These are phyloP conservation scores for Bufo gargarizans DNA, from an alignment of 2,113 vertebrate species.

Conservation along the genomic window DNA sequence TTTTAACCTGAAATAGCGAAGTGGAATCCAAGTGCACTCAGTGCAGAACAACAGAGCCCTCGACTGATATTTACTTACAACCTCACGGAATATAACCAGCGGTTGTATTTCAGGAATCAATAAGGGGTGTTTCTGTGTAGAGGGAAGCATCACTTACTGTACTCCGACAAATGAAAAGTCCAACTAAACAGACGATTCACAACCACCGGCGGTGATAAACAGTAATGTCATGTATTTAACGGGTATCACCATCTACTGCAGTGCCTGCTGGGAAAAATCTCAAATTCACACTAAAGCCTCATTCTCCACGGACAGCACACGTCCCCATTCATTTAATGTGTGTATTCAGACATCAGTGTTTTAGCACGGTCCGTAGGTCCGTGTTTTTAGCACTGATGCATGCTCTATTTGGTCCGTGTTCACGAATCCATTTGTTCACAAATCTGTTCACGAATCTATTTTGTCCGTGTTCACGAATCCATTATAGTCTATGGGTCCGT, in stretches of 20 bases:
- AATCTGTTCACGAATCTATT: too few relatives aligned
- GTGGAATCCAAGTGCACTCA: background rate
- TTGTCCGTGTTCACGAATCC: too few relatives aligned
- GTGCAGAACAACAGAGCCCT: background rate
- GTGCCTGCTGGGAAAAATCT: background rate
- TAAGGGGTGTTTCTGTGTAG: conserved; percentile 2
- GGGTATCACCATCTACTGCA: background rate
- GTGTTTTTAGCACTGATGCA: too few relatives aligned
- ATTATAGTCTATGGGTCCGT: too few relatives aligned
- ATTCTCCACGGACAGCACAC: too few relatives aligned
- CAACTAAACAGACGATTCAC: background rate
- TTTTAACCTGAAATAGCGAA: background rate
- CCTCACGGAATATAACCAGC: conserved; percentile 4
- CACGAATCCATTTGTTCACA: too few relatives aligned
- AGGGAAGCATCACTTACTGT: conserved; percentile 24
- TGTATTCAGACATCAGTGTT: too few relatives aligned
- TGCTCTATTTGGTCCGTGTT: too few relatives aligned
- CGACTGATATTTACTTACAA: background rate
- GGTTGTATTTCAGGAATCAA: conserved; percentile 29
- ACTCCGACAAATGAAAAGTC: conserved; percentile 1
- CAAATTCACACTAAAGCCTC: background rate
- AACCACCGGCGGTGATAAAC: background rate
- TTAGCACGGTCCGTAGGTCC: too few relatives aligned
- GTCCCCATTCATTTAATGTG: too few relatives aligned
- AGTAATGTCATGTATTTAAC: background rate